Evolutionary conservation across 2,888 invertebrate genomes (phyloP).

Genomic region (Euphydryas editha): DNA sequence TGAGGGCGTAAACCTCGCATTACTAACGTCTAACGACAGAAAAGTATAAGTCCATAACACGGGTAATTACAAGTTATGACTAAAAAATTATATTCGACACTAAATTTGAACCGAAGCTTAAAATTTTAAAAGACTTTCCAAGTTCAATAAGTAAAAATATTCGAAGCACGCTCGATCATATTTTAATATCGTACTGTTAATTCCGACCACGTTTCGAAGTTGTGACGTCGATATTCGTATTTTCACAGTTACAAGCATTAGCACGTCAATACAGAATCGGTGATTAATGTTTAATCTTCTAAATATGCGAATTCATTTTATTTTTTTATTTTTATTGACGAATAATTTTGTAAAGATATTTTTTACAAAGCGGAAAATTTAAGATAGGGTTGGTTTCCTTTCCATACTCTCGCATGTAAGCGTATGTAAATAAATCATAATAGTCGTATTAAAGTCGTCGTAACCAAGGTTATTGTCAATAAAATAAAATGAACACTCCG

Average conservation of each 20-base stretch:
- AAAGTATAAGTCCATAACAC: background rate
- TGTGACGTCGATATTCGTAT: conserved; percentile 3
- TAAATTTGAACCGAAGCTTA: background rate
- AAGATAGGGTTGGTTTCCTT: too few species aligned
- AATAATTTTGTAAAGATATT: background rate
- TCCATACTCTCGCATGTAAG: too few species aligned
- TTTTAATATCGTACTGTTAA: conserved; percentile 23
- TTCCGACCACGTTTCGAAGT: conserved; percentile 15
- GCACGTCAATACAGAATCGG: background rate
- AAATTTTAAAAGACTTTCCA: background rate
- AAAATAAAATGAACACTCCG: too few species aligned
- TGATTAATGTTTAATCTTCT: background rate
- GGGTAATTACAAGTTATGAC: background rate
- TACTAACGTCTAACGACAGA: background rate
- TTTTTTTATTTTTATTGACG: background rate
- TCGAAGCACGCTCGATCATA: conserved; percentile 24
- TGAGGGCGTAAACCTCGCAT: too few species aligned
- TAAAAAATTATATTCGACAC: background rate
- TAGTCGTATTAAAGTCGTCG: too few species aligned
- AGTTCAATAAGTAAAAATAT: conserved; percentile 14
- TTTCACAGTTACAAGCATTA: conserved; percentile 13
- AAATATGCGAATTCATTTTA: background rate
- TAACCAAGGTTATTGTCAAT: too few species aligned
- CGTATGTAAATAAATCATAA: too few species aligned
- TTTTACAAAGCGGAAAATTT: too few species aligned